Base-by-base conservation (phyloP, 2,797 vertebrate genomes). In the Cheracebus regulus region DNA sequence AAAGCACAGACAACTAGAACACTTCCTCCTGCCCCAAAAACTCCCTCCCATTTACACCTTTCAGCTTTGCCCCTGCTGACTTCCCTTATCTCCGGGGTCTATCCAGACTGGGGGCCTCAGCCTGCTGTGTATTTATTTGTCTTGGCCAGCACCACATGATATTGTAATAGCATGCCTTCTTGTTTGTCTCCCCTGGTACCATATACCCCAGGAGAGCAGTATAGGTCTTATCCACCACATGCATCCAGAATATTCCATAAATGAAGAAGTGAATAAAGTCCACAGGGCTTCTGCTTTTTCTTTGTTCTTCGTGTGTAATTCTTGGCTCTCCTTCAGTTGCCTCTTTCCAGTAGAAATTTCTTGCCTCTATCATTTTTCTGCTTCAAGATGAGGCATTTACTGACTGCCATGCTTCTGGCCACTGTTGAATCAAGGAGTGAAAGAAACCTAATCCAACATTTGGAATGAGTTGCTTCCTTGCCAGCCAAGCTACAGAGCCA, bases 371-470 rank as follows among this genome's bases (percentile, higher is more conserved):
- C 87, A 81, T 96, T 97, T 97, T 96, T 95, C 96, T 86, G 57
- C 90, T 95, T 96, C 70, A 64, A 78, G 79, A 97, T 82, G 64
- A 96, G 85, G 84, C 96, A 89, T 97, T 90, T 93, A 97, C 84
- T 2, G 44, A 93, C 88, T 95, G 93, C 96, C 85, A 82, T 97
- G 95, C 92, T 93, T 96, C 95, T 97, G 95, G 95, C 95, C 91
- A 52, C 91, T 76, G 82, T 85, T 96, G 88, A 98, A 96, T 97
- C 96, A 90, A 88, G 96, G 90, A 95, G 83, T 67, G 79, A 97
- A 95, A 91, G 96, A 97, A 97, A 96, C 73, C n/a, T 70, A 97
- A 96, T 94, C 91, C 89, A 97, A n/a, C 90, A 93, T 97, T 97
- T 97, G 94, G 96, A 97, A 96, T 90, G 88, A 93, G 88, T 93